Evolutionary conservation across 2,888 invertebrate genomes (phyloP), one percentile per base, ranked within the genome.

Genomic region (Ptilodon capucinus): DNA sequence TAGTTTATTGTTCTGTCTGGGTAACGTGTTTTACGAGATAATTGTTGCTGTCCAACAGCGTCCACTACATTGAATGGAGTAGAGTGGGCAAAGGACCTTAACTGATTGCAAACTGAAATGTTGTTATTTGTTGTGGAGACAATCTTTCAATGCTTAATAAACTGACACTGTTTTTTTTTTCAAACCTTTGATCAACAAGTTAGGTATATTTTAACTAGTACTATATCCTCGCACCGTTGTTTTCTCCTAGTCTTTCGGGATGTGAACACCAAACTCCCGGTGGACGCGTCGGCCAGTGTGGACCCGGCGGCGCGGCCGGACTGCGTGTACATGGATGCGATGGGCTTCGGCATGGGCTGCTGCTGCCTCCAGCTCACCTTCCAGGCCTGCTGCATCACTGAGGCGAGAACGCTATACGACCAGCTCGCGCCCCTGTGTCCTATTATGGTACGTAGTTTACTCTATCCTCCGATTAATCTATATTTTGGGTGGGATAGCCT

Each of bases 281-380:
- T 98, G 67, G 96, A 96, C 74, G 95, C 96, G 60, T 94, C 95
- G 6, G 82, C 91, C 58, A 85, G 87, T 51, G 88, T 92, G 61
- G 93, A 94, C 42, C 92, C 93, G 42, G 94, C 94, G 1, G 96
- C 96, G 0, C 91, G 94, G 70, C 96, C 96, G 0, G 97, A 99
- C 89, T 97, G 98, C 74, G 96, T 99, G 57, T 98, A 99, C 75
- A 95, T 99, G 95, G 99, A 99, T 85, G 97, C 98, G 1, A 99
- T 99, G 99, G 99, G 99, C 18, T 99, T 99, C 82, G 99, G 99
- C 46, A 99, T 99, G 99, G 99, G 99, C 23, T 98, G 98, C 82
- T 98, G 97, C 74, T 99, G 99, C 79, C 92, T 99, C 32, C 99
- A 99, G 84, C 92, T 98, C 46, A 98, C 98, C 41, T 99, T 99